Percentiles rank a stretch among this genome's conserved stretches.
Conservation (phyloP, 2,797 vertebrate species). For the Premnoplex brunnescens region DNA sequence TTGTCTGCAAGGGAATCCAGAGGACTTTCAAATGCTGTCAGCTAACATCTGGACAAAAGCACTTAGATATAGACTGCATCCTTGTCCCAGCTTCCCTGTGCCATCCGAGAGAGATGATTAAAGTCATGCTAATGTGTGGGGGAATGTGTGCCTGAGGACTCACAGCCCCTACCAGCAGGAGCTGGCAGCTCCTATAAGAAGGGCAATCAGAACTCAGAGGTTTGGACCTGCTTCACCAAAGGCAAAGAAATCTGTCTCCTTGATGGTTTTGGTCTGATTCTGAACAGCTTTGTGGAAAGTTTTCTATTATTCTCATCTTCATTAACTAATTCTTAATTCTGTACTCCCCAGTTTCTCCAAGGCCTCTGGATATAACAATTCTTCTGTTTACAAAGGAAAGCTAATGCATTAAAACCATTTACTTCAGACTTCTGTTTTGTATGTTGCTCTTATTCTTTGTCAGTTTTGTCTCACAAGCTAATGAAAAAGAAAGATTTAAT, state of each 20-base stretch:
- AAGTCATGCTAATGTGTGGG: accelerated
- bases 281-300: neutral
- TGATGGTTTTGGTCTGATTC: neutral
- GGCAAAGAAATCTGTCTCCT: neutral
- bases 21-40: neutral
- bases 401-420: neutral
- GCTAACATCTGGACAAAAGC: neutral
- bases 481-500: neutral
- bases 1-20: neutral
- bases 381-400: neutral
- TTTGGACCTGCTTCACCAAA: neutral
- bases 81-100: neutral
- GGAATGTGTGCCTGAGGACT: neutral
- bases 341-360: neutral
- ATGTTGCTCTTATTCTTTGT: neutral
- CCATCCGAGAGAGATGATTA: neutral
- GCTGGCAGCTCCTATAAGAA: neutral
- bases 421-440: neutral
- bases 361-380: neutral
- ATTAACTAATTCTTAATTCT: neutral
- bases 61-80: too few relatives aligned
- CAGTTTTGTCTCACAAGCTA: neutral
- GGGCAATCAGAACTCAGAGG: neutral
- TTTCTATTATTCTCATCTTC: neutral
- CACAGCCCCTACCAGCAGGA: neutral